These are phyloP conservation scores for Carassius carassius DNA, from an alignment of 2,113 vertebrate species.

Conservation along the genomic window DNA sequence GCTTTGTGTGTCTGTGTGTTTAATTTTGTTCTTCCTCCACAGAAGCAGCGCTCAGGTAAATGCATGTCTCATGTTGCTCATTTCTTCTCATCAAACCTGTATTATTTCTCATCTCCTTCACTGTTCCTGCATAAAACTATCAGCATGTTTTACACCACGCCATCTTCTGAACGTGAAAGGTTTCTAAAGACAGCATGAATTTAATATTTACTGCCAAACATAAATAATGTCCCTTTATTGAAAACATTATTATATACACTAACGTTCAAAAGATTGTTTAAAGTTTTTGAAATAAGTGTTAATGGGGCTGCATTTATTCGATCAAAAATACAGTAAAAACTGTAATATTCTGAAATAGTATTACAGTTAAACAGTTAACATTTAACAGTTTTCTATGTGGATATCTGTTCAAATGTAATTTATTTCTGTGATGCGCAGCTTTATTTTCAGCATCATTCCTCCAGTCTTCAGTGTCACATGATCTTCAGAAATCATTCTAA, in stretches of 20 bases:
- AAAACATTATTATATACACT: background rate
- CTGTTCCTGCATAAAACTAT: background rate
- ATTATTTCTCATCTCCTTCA: background rate
- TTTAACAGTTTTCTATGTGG: background rate
- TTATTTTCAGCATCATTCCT: background rate
- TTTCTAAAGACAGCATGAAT: constrained; percentile 17
- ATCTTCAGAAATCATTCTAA: background rate
- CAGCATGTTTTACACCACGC: background rate
- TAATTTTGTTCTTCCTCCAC: constrained; percentile 78
- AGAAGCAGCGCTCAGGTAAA: constrained; percentile 77
- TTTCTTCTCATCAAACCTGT: background rate
- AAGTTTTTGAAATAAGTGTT: too few species aligned
- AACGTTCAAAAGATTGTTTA: background rate
- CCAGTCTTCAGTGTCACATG: background rate
- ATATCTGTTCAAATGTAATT: background rate
- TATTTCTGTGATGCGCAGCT: background rate
- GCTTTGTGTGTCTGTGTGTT: constrained; percentile 71
- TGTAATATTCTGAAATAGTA: background rate
- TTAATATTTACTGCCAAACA: background rate
- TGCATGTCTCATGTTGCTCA: constrained; percentile 9
- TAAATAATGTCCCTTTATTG: too few species aligned
- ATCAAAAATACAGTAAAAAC: background rate
- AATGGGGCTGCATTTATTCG: background rate
- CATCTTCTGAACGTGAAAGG: background rate
- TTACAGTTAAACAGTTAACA: background rate